A percentile compares a stretch with the other conserved stretches of the same genome.
Conservation (phyloP, 2,888 invertebrate species). For the Polymixis lichenea region DNA sequence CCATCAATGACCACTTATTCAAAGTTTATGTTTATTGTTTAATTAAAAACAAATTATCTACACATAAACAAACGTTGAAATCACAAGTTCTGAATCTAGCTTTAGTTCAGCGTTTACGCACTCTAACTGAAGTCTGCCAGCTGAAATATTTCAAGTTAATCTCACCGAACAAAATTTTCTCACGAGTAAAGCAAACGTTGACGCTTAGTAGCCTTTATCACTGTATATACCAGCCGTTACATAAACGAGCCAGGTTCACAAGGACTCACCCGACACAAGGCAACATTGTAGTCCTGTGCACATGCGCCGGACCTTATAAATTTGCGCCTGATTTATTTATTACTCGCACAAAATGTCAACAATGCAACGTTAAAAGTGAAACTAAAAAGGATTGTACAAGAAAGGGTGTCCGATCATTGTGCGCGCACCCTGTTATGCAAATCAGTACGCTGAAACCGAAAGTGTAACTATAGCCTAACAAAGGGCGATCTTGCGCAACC, state of each 20-base stretch:
- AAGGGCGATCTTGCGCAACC: slow-evolving; percentile 83
- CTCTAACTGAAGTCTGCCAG: slow-evolving; percentile 12
- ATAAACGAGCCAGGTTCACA: slow-evolving; percentile 69
- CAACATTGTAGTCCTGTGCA: slow-evolving; percentile 81
- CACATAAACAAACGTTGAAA: slow-evolving; percentile 69
- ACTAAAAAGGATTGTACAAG: slow-evolving; percentile 84
- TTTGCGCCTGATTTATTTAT: slow-evolving; percentile 89
- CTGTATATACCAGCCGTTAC: slow-evolving; percentile 70
- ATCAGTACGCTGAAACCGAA: slow-evolving; percentile 89
- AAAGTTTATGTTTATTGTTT: slow-evolving; percentile 86
- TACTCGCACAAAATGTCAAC: slow-evolving; percentile 87
- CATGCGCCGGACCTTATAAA: slow-evolving; percentile 84
- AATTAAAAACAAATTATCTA: slow-evolving; percentile 84
- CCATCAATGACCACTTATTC: slow-evolving; percentile 86
- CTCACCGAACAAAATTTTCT: slow-evolving; percentile 62
- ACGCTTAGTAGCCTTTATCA: slow-evolving; percentile 63
- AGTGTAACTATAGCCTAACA: slow-evolving; percentile 80
- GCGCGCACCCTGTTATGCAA: slow-evolving; percentile 86
- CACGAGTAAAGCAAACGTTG: slow-evolving; percentile 67
- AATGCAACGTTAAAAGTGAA: slow-evolving; percentile 88
- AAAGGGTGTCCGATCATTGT: slow-evolving; percentile 86
- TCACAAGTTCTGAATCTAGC: slow-evolving; percentile 41
- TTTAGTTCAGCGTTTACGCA: slow-evolving; percentile 22
- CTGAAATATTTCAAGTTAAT: slow-evolving; percentile 43
- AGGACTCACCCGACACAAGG: slow-evolving; percentile 67